These are phyloP conservation scores for Brachionichthys hirsutus DNA, from an alignment of 2,113 vertebrate genomes.

Conservation along the genomic window DNA sequence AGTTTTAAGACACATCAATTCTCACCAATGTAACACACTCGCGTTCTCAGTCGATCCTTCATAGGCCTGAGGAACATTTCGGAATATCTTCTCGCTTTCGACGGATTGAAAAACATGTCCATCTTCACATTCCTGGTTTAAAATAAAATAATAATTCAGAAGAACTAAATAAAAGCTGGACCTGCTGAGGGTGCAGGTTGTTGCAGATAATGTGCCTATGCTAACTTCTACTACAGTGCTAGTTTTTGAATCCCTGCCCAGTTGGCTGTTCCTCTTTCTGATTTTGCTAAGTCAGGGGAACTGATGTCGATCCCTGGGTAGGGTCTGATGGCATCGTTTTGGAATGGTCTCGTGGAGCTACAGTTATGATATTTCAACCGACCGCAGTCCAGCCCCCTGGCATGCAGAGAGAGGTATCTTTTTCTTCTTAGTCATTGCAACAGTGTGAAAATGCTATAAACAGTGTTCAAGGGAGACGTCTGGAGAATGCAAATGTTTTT, in stretches of 20 bases:
- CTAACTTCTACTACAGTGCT: conserved; percentile 66
- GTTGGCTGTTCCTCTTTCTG: conserved; percentile 44
- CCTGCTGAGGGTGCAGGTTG: conserved; percentile 62
- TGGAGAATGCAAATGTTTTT: conserved; percentile 66
- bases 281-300: conserved; percentile 51
- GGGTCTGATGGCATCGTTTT: conserved; percentile 57
- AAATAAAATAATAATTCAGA: no score
- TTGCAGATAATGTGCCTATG: conserved; percentile 59
- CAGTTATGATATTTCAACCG: conserved; percentile 66
- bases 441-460: conserved; percentile 73
- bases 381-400: conserved; percentile 73
- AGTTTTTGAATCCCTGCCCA: conserved; percentile 61
- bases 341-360: conserved; percentile 73
- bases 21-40: conserved; percentile 65
- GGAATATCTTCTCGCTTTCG: conserved; percentile 50
- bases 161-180: conserved; percentile 52
- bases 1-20: conserved; percentile 75
- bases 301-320: conserved; percentile 43
- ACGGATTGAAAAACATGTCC: conserved; percentile 47
- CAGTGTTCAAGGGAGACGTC: conserved; percentile 60
- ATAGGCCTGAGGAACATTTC: conserved; percentile 74
- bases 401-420: conserved; percentile 74
- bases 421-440: conserved; percentile 68
- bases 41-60: conserved; percentile 65
- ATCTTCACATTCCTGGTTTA: conserved; percentile 70